Evolutionary conservation across 2,797 vertebrate genomes (phyloP).

Genomic region (Borostomias antarcticus): DNA sequence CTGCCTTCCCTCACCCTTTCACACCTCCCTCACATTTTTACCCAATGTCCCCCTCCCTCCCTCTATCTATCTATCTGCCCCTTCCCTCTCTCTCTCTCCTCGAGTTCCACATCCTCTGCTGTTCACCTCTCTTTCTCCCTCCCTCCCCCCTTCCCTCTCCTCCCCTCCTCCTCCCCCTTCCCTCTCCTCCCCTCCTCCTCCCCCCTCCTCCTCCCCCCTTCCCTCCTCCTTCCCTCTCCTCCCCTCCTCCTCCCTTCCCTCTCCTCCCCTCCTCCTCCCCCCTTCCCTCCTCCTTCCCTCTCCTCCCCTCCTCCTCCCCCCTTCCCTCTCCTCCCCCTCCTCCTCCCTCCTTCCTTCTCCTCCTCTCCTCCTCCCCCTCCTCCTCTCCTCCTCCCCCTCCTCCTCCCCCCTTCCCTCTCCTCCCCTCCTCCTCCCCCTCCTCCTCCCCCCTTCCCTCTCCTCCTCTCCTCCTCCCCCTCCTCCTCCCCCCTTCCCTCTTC

Average conservation of each 20-base stretch:
- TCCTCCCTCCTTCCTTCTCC: constrained; percentile 2
- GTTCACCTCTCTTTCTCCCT: neutral
- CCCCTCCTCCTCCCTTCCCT: neutral
- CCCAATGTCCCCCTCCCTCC: no score
- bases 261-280: neutral
- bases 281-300: constrained; percentile 2
- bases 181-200: neutral
- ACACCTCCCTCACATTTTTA: no score
- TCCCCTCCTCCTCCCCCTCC: neutral
- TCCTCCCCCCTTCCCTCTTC: neutral
- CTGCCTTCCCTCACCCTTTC: no score
- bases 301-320: neutral
- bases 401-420: neutral
- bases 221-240: no score
- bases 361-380: no score
- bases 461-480: no score
- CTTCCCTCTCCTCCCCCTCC: neutral
- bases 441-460: neutral
- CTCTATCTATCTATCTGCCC: no score
- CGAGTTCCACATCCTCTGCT: neutral
- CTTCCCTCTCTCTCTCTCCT: neutral
- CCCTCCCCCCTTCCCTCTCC: no score
- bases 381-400: neutral
- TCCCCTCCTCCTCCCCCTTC: neutral
- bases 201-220: constrained; percentile 1